Evolutionary conservation across 2,797 vertebrate species (phyloP), one percentile per base, ranked within the genome.

Genomic region (Acanthopagrus latus): DNA sequence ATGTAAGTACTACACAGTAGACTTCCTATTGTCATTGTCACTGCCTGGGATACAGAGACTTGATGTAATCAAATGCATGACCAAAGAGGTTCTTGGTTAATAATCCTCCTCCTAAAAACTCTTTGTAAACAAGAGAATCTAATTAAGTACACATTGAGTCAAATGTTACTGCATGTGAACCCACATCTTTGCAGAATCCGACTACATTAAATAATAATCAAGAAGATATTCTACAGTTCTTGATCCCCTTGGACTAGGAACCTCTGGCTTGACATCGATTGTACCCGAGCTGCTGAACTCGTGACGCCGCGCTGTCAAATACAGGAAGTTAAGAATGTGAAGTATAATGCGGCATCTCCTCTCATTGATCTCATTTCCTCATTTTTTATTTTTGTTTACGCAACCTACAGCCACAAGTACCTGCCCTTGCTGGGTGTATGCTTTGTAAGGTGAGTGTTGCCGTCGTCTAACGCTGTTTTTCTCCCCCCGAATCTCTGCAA

Each of bases 261-360:
- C 84, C 67, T 48, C 52, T 21, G n/a, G 5, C 14, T 51, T 2
- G 17, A n/a, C n/a, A 5, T 41, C 13, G 23, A 44, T 77, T 76
- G 20, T 46, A 83, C 62, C 81, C 94, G 95, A 74, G 47, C 87
- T 38, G 13, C 76, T 73, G 7, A 55, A 8, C 14, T 0, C 68
- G 92, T 86, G 59, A 87, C 94, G 89, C 94, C 64, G 25, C 71
- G 50, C 91, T 92, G 92, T 94, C 93, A 91, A 91, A 94, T 94
- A 69, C 91, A 94, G 95, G 95, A 96, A 96, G 94, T 93, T 4
- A 41, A 83, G 38, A 44, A 88, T 91, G 86, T 89, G 4, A 84
- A 79, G 85, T 84, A 66, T 80, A 83, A 89, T 85, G 84, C 86
- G 57, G 79, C 76, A 48, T 91, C 57, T 86, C 71, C n/a, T 88